Percentiles rank a stretch among this genome's conserved stretches.
Evolutionary conservation across 1,140 invertebrate species (phyloP).

Genomic region (Globodera rostochiensis): DNA sequence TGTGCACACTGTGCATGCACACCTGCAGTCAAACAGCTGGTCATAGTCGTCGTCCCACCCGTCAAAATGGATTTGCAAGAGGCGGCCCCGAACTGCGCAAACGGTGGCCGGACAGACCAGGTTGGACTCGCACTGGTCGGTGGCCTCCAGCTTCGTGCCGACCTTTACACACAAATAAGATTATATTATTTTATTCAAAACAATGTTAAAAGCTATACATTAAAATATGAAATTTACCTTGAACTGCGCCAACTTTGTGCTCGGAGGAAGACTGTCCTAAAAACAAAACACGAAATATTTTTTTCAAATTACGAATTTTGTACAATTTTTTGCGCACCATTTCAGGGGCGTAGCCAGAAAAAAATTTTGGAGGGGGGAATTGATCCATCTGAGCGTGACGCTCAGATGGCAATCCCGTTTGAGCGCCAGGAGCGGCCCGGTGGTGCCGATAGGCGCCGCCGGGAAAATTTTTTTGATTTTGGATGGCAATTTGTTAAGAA

Average conservation of each 20-base stretch:
- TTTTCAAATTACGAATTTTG: too few species aligned
- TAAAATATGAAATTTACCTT: slow-evolving; percentile 18
- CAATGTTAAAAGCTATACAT: too few species aligned
- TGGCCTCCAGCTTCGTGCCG: slow-evolving; percentile 36
- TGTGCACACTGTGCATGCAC: too few species aligned
- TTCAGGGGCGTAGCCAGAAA: too few species aligned
- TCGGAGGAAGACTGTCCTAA: slow-evolving; percentile 26
- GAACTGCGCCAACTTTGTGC: slow-evolving; percentile 24
- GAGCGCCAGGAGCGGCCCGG: too few species aligned
- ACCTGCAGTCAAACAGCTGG: slow-evolving; percentile 43
- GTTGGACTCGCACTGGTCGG: slow-evolving; percentile 39
- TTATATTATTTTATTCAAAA: not conserved
- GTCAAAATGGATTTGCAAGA: slow-evolving; percentile 39
- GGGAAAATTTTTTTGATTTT: too few species aligned
- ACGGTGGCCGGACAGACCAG: slow-evolving; percentile 37
- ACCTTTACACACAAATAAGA: slow-evolving; percentile 13
- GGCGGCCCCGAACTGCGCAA: slow-evolving; percentile 31
- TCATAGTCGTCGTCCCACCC: slow-evolving; percentile 37
- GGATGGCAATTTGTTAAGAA: too few species aligned
- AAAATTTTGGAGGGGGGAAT: too few species aligned
- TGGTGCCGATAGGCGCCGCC: too few species aligned
- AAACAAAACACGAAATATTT: not conserved
- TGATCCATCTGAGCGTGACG: too few species aligned
- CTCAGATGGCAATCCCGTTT: too few species aligned
- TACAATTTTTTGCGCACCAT: not conserved